Evolutionary conservation across 2,888 invertebrate genomes (phyloP).

Genomic region (Andrena haemorrhoa): DNA sequence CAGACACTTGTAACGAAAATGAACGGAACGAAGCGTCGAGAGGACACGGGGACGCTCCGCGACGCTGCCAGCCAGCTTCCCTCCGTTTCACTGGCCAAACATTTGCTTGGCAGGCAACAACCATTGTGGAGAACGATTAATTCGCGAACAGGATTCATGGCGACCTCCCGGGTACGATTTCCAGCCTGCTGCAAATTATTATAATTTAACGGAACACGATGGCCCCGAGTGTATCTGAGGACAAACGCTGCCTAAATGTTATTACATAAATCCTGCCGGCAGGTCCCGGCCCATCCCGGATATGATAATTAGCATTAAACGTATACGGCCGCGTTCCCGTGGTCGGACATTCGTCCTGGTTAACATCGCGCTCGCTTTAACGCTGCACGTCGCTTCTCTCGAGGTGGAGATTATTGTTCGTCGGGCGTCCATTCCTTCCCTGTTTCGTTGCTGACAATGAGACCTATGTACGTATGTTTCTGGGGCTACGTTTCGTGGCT

Average conservation of each 20-base stretch:
- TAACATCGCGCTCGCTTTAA: conserved; percentile 32
- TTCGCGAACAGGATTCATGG: background rate
- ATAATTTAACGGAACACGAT: conserved; percentile 31
- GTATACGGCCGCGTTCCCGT: conserved; percentile 1
- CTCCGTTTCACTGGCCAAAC: background rate
- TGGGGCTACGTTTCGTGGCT: background rate
- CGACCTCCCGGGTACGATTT: conserved; percentile 17
- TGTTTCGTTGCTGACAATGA: background rate
- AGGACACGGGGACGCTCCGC: background rate
- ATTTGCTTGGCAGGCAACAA: background rate
- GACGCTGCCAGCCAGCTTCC: background rate
- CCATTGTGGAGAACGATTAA: conserved; percentile 24
- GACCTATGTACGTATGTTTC: background rate
- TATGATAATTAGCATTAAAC: conserved; percentile 45
- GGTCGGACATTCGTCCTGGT: conserved; percentile 23
- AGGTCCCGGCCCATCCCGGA: conserved; percentile 22
- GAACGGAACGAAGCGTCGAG: conserved; percentile 25
- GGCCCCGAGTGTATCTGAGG: conserved; percentile 33
- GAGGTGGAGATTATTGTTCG: conserved; percentile 20
- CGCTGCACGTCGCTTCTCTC: conserved; percentile 1
- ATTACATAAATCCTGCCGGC: conserved; percentile 39
- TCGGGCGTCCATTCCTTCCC: background rate
- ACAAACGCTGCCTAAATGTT: conserved; percentile 39
- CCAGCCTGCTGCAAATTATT: conserved; percentile 25
- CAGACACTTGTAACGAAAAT: conserved; percentile 36